Evolutionary conservation across 1,140 invertebrate species (phyloP).

Genomic region (Telenomus remus): DNA sequence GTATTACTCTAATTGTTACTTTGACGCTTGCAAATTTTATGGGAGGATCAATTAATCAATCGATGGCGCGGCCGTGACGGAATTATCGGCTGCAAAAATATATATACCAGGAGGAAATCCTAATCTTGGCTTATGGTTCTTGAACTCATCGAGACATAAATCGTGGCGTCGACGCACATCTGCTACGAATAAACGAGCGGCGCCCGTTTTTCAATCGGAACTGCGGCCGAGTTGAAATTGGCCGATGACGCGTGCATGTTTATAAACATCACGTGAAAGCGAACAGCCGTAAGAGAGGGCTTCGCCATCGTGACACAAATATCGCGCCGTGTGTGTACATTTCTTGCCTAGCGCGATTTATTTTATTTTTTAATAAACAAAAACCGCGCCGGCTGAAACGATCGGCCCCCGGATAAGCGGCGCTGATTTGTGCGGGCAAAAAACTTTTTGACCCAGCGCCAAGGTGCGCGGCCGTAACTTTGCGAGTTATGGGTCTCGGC

Average conservation of each 20-base stretch:
- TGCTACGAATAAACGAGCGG: constrained; percentile 53
- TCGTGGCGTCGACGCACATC: constrained; percentile 51
- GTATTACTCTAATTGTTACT: neutral
- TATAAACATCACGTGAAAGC: constrained; percentile 51
- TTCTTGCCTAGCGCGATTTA: neutral
- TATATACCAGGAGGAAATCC: constrained; percentile 19
- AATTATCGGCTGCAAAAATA: constrained; percentile 32
- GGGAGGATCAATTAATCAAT: constrained; percentile 1
- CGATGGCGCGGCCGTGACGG: neutral
- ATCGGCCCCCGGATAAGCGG: too few relatives aligned
- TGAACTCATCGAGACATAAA: constrained; percentile 38
- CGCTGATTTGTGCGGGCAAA: neutral
- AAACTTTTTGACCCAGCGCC: constrained; percentile 35
- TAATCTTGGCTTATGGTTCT: constrained; percentile 51
- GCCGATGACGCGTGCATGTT: constrained; percentile 54
- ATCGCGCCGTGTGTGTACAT: neutral
- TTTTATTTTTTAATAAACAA: too few relatives aligned
- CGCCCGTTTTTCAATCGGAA: constrained; percentile 52
- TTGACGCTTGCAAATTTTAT: neutral
- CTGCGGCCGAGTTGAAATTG: constrained; percentile 46
- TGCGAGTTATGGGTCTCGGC: constrained; percentile 22
- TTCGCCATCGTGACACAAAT: constrained; percentile 9
- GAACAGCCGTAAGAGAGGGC: neutral
- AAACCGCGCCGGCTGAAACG: too few relatives aligned
- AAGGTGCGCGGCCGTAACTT: constrained; percentile 18